phyloP scores from a whole-genome alignment of 2,888 invertebrate genomes.

The Cremastobaeus sp. region DNA sequence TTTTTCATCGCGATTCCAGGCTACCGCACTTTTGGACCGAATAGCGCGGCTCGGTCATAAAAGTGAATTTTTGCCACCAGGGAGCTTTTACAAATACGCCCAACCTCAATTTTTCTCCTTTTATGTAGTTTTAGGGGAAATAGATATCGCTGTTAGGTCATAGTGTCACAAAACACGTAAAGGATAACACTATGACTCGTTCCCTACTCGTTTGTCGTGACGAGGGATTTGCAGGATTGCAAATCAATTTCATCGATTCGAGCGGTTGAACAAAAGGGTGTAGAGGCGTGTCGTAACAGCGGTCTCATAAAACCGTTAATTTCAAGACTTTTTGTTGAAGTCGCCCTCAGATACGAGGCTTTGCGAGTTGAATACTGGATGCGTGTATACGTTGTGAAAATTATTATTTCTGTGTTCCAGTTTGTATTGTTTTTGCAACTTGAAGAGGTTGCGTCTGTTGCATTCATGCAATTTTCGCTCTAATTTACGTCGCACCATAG shows the following conservation, averaged over 20 bases:
- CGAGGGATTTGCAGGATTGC: slow-evolving; percentile 4
- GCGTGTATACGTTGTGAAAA: slow-evolving; percentile 6
- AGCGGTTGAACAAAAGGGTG: not conserved
- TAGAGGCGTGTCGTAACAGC: not conserved
- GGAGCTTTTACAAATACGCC: slow-evolving; percentile 53
- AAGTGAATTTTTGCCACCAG: slow-evolving; percentile 54
- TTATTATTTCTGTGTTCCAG: slow-evolving; percentile 21
- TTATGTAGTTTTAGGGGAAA: slow-evolving; percentile 49
- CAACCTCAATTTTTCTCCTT: slow-evolving; percentile 25
- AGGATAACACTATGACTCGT: slow-evolving; percentile 32
- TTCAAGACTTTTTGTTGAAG: slow-evolving; percentile 20
- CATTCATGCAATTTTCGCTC: slow-evolving; percentile 18
- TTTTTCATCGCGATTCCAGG: slow-evolving; percentile 37
- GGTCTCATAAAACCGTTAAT: slow-evolving; percentile 6
- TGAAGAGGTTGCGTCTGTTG: slow-evolving; percentile 8
- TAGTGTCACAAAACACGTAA: slow-evolving; percentile 37
- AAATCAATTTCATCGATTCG: slow-evolving; percentile 17
- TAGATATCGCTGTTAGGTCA: slow-evolving; percentile 31
- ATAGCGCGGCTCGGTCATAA: slow-evolving; percentile 47
- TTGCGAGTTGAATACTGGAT: slow-evolving; percentile 25
- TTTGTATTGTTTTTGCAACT: slow-evolving; percentile 35
- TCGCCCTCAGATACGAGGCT: slow-evolving; percentile 13
- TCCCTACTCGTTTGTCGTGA: slow-evolving; percentile 38
- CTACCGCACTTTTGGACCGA: slow-evolving; percentile 34
- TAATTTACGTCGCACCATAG: slow-evolving; percentile 1